Evolutionary conservation across 2,113 vertebrate genomes (phyloP).

Genomic region (Hiodon tergisus): DNA sequence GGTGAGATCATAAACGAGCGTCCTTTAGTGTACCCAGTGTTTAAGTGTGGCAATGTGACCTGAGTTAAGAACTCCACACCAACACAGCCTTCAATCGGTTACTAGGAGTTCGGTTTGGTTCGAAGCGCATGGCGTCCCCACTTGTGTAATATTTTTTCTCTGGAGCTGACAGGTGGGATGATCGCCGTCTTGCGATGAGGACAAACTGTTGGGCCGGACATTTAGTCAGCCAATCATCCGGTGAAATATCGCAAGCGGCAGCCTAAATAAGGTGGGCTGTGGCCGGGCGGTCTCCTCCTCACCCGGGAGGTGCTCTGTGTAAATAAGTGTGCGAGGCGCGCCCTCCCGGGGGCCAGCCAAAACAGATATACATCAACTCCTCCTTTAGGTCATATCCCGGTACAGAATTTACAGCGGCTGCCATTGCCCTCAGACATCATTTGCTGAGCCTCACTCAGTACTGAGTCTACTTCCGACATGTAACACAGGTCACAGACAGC

Average conservation of each 20-base stretch:
- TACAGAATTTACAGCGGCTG: conserved; percentile 41
- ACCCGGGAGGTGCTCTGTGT: conserved; percentile 68
- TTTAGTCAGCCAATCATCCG: neutral
- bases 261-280: neutral
- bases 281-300: conserved; percentile 13
- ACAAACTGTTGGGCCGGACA: neutral
- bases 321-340: conserved; percentile 60
- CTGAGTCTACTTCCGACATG: conserved; percentile 62
- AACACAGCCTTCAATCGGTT: no score
- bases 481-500: conserved; percentile 46
- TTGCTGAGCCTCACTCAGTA: conserved; percentile 62
- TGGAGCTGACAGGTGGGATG: neutral
- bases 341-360: conserved; percentile 49
- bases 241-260: neutral
- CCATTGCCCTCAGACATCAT: conserved; percentile 60
- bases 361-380: conserved; percentile 62
- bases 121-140: no score
- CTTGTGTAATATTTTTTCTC: neutral
- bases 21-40: no score
- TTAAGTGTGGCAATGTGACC: no score
- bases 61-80: no score
- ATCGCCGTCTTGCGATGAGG: neutral
- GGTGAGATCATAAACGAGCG: no score
- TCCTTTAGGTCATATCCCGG: conserved; percentile 55
- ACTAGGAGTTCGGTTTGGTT: no score